Evolutionary conservation across 2,797 vertebrate species (phyloP), one percentile per base, ranked within the genome.

Genomic region (Somateria mollissima): DNA sequence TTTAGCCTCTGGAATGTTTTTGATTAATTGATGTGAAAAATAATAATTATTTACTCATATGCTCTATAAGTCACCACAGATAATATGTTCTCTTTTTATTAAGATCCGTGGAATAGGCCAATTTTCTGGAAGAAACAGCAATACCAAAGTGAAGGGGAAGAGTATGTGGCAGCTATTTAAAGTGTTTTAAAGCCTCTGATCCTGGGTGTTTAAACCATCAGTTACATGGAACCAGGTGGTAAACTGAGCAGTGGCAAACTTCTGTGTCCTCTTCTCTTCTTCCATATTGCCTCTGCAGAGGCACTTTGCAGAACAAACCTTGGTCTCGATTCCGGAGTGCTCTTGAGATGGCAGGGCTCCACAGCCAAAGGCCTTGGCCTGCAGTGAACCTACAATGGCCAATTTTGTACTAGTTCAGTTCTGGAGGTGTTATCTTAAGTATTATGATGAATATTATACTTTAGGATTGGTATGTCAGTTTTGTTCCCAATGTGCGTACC

Each of bases 211-310:
- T n/a, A 25, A 15, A 18, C 6, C 0, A 1, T 7, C 9, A 8
- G 58, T 8, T 37, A 54, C 4, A 41, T 4, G 19, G 57, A 58
- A 54, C 34, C 14, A n/a, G 64, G 30, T 45, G 41, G 64, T 39
- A n/a, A 45, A 14, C 41, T 74, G 54, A 47, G 13, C 72, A 10
- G n/a, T 16, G 32, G 17, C 24, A 20, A 54, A 34, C 14, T 27
- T 21, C 24, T 9, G 5, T 36, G 8, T 20, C n/a, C 25, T 34
- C 25, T 19, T 27, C 34, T 43, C 25, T 0, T 16, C 7, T 49
- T 20, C 51, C 5, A 0, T 53, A 56, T 0, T 1, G 22, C 9
- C 11, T 10, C 20, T 11, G 36, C 39, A 7, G 2, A 13, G 3
- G 7, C 0, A 12, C 24, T 57, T 28, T 43, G 56, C 37, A 27